A percentile compares a stretch with the other conserved stretches of the same genome.
Evolutionary conservation across 2,888 invertebrate genomes (phyloP).

Genomic region (Automeris io): DNA sequence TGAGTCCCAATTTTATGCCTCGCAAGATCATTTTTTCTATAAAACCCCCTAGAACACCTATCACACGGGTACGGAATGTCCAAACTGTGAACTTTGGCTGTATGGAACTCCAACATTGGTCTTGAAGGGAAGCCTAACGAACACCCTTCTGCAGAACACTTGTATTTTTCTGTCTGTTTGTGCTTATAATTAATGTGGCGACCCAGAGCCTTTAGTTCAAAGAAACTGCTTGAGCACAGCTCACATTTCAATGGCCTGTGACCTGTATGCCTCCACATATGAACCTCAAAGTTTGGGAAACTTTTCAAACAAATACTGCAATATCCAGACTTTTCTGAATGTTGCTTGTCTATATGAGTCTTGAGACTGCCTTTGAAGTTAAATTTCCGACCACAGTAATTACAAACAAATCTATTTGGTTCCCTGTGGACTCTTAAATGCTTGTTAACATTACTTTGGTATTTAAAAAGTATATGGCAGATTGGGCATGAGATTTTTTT

Average conservation of each 20-base stretch:
- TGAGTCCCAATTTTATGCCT: slow-evolving; percentile 58
- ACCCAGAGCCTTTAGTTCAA: slow-evolving; percentile 46
- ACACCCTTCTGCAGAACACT: slow-evolving; percentile 49
- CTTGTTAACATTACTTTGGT: slow-evolving; percentile 66
- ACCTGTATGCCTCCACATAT: slow-evolving; percentile 74
- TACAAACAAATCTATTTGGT: slow-evolving; percentile 48
- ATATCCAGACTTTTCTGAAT: slow-evolving; percentile 72
- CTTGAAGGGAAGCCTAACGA: slow-evolving; percentile 45
- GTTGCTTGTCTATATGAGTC: slow-evolving; percentile 67
- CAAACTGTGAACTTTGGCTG: slow-evolving; percentile 49
- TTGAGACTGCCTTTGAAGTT: slow-evolving; percentile 67
- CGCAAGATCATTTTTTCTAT: slow-evolving; percentile 59
- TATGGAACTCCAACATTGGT: slow-evolving; percentile 55
- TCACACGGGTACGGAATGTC: slow-evolving; percentile 52
- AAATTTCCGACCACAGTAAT: slow-evolving; percentile 59
- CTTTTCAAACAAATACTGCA: slow-evolving; percentile 69
- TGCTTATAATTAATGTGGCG: slow-evolving; percentile 56
- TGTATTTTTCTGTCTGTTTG: slow-evolving; percentile 45
- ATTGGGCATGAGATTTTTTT: slow-evolving; percentile 47
- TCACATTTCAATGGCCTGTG: slow-evolving; percentile 61
- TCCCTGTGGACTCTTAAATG: slow-evolving; percentile 58
- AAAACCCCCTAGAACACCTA: slow-evolving; percentile 55
- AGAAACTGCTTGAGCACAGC: slow-evolving; percentile 51
- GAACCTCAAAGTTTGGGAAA: slow-evolving; percentile 71
- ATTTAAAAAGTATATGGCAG: slow-evolving; percentile 68